Conservation (phyloP, 2,113 vertebrate genomes). For the Trachemys scripta region DNA sequence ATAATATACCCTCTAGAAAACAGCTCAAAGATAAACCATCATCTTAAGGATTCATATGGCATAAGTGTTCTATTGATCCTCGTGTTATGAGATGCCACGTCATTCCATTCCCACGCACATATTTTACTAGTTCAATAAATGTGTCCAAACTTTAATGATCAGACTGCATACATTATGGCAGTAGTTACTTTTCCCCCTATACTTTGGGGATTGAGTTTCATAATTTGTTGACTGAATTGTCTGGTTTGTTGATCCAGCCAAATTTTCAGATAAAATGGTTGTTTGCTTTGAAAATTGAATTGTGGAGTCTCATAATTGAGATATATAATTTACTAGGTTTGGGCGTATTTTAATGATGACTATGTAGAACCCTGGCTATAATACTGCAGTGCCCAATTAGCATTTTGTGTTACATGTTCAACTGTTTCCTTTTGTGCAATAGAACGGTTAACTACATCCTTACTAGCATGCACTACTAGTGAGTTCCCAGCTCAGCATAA, state of each 20-base stretch:
- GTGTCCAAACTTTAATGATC: not conserved
- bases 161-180: not conserved
- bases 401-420: not conserved
- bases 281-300: not conserved
- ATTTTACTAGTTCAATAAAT: constrained; percentile 12
- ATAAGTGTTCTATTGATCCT: constrained; percentile 10
- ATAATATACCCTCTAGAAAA: not conserved
- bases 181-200: not conserved
- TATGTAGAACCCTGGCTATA: rapidly evolving
- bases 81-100: not conserved
- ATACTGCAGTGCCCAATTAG: not conserved
- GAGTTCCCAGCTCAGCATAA: not conserved
- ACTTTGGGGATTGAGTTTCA: not conserved
- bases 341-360: not conserved
- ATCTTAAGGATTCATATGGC: not conserved
- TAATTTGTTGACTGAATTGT: rapidly evolving
- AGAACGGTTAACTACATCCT: not conserved
- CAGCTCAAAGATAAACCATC: not conserved
- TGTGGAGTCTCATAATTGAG: not conserved
- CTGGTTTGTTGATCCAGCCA: not conserved
- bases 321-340: not conserved
- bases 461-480: not conserved
- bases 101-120: not conserved
- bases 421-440: not conserved
- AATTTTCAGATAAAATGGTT: not conserved